Evolutionary conservation across 2,113 vertebrate genomes (phyloP).

Genomic region (Ceyx margarethae): DNA sequence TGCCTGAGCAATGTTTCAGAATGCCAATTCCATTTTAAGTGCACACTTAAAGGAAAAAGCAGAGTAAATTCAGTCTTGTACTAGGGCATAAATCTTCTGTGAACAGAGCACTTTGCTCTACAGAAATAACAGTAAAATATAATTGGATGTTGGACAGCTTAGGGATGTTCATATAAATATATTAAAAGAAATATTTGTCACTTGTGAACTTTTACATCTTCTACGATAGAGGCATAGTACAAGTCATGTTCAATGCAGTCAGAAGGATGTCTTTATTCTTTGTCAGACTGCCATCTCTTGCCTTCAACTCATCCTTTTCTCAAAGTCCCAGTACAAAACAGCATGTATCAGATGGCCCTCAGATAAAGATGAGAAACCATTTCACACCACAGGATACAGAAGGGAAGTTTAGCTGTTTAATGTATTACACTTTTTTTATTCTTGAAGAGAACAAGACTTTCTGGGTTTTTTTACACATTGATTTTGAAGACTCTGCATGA

Average conservation of each 20-base stretch:
- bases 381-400: not conserved
- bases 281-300: not conserved
- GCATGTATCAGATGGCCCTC: not conserved
- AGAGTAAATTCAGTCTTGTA: not conserved
- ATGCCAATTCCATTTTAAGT: not conserved
- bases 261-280: not conserved
- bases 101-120: not conserved
- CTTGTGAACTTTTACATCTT: conserved; percentile 18
- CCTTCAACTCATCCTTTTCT: not conserved
- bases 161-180: not conserved
- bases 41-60: not conserved
- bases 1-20: not conserved
- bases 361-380: not conserved
- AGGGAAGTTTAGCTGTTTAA: not conserved
- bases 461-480: not conserved
- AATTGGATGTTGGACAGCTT: conserved; percentile 13
- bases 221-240: not conserved
- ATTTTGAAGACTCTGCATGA: not conserved
- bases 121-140: conserved; percentile 5
- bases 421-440: not conserved
- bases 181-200: conserved; percentile 44
- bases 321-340: not conserved
- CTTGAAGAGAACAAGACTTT: not conserved
- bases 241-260: not conserved
- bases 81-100: not conserved